phyloP scores from a whole-genome alignment of 1,140 invertebrate species.

The Phymorhynchus buccinoides region DNA sequence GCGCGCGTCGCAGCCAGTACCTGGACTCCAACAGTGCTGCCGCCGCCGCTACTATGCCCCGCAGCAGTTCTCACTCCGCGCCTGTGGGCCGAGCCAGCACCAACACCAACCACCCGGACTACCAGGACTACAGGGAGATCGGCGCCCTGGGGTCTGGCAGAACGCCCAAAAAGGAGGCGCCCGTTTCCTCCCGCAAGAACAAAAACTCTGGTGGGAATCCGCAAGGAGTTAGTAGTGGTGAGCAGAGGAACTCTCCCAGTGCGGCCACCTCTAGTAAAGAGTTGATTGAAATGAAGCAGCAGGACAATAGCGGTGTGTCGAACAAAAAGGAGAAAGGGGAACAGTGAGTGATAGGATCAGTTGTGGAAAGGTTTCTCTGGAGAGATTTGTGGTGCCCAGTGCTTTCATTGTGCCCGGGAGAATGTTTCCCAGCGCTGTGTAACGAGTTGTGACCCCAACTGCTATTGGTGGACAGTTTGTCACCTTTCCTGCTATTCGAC shows the following conservation, averaged over 20 bases:
- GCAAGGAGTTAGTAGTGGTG: slow-evolving; percentile 40
- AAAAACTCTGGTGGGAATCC: slow-evolving; percentile 57
- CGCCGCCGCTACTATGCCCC: slow-evolving; percentile 29
- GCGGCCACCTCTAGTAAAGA: slow-evolving; percentile 54
- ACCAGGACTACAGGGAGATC: slow-evolving; percentile 46
- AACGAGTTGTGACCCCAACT: not conserved
- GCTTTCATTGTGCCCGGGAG: not conserved
- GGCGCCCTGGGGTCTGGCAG: slow-evolving; percentile 29
- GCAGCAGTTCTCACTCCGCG: slow-evolving; percentile 24
- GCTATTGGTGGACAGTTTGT: too few relatives aligned
- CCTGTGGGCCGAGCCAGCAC: not conserved
- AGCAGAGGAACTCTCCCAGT: slow-evolving; percentile 56
- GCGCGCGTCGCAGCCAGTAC: slow-evolving; percentile 27
- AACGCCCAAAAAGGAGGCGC: slow-evolving; percentile 25
- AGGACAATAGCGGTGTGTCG: slow-evolving; percentile 44
- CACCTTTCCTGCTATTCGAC: too few relatives aligned
- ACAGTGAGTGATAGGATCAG: slow-evolving; percentile 44
- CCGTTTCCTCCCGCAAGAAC: slow-evolving; percentile 48
- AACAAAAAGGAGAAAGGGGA: slow-evolving; percentile 39
- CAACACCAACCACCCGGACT: slow-evolving; percentile 35
- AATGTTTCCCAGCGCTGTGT: not conserved
- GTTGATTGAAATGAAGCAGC: slow-evolving; percentile 51
- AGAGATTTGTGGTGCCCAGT: not conserved
- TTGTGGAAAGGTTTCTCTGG: slow-evolving; percentile 15
- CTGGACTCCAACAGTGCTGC: slow-evolving; percentile 14